Conservation (phyloP, 2,797 vertebrate genomes). For the Danio choprae region DNA sequence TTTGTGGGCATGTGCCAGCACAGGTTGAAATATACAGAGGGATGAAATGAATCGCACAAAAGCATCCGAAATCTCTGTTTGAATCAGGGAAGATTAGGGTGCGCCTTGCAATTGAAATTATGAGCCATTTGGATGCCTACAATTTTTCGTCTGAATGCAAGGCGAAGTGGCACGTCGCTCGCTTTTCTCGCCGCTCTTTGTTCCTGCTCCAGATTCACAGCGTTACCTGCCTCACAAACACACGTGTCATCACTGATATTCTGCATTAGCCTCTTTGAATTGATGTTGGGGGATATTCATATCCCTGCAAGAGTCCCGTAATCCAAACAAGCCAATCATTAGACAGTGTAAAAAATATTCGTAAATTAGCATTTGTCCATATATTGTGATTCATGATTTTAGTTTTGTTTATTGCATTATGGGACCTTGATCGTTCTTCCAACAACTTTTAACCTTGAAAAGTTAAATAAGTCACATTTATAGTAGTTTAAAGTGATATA, state of each 20-base stretch:
- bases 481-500: too few relatives aligned
- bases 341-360: neutral
- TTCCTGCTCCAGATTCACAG: conserved; percentile 36
- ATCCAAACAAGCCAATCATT: neutral
- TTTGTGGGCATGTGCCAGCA: conserved; percentile 51
- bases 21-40: conserved; percentile 52
- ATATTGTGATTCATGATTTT: too few relatives aligned
- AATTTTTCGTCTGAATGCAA: conserved; percentile 62
- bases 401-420: too few relatives aligned
- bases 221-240: conserved; percentile 36
- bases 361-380: too few relatives aligned
- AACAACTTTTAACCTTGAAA: too few relatives aligned
- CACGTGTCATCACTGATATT: conserved; percentile 30
- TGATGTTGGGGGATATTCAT: conserved; percentile 24
- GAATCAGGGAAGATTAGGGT: conserved; percentile 56
- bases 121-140: conserved; percentile 61
- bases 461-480: too few relatives aligned
- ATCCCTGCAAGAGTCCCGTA: conserved; percentile 1
- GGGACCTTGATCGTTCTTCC: too few relatives aligned
- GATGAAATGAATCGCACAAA: conserved; percentile 58
- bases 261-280: conserved; percentile 25
- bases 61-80: conserved; percentile 51
- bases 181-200: conserved; percentile 52
- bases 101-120: conserved; percentile 59
- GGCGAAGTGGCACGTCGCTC: conserved; percentile 50